Evolutionary conservation across 2,113 vertebrate species (phyloP), one percentile per base, ranked within the genome.

Genomic region (Bubo bubo): DNA sequence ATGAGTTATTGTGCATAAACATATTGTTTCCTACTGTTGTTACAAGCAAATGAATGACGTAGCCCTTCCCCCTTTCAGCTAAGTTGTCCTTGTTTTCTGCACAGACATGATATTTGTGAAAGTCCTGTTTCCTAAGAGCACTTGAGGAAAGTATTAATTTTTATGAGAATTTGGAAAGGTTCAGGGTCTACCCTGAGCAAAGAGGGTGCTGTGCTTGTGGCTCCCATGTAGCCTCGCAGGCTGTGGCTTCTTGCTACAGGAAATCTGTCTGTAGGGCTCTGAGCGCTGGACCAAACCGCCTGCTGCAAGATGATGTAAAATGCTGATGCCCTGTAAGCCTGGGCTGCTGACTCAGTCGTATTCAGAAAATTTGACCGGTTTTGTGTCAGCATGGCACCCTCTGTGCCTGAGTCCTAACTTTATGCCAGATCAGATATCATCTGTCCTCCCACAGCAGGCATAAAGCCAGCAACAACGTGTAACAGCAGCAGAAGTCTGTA

Each of bases 271-370:
- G 14, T 18, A 49, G 73, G 35, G 30, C 62, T 83, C 58, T 27
- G 19, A 30, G 39, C 30, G 32, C n/a, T 22, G 60, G 32, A 67
- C n/a, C 56, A 55, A 81, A 37, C 6, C 5, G 9, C 6, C 55
- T 50, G 6, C 34, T 62, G 55, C 52, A 62, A 50, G 41, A 2
- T 13, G 22, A 28, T 59, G 26, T 32, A 13, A 77, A 80, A 24
- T 24, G 32, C 27, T 32, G 30, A 45, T 93, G 52, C 49, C 52
- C 60, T 64, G 24, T 37, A 47, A 85, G 37, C 56, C 22, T 17
- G 12, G n/a, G 39, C 37, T 94, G 34, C 50, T 6, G 7, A 35
- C 64, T 72, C 3, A 2, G 18, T 47, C 0, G 0, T 47, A 18
- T 34, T 41, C 37, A 75, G 60, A 92, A 90, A 75, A 76, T 70